Evolutionary conservation across 2,113 vertebrate genomes (phyloP), one percentile per base, ranked within the genome.

Genomic region (Scolopax mira): DNA sequence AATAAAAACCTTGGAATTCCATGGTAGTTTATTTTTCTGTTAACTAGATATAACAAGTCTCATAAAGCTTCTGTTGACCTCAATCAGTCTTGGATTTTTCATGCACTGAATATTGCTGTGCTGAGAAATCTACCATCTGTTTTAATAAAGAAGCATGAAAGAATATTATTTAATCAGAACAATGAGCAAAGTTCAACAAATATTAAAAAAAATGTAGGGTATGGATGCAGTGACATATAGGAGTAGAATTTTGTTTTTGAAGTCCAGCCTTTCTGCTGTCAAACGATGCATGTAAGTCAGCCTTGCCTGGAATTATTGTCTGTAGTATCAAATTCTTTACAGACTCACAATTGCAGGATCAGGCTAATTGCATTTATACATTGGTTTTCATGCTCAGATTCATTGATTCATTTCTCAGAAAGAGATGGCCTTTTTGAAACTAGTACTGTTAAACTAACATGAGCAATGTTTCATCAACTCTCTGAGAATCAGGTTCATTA

Each of bases 401-500:
- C 49, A 89, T 65, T 82, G 67, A 94, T 71, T 92, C 39, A 79
- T 39, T 86, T 97, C 90, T 93, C 48, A 27, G 61, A 95, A 93
- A 67, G 88, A 91, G 87, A 91, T 80, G 85, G 57, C 61, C 89
- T 96, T 72, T 82, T 92, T 97, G 88, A 96, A 96, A 95, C 71
- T 64, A 67, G 88, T 96, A 89, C 80, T 93, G 77, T 91, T 86
- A 94, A 81, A 77, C 83, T 96, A 96, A 96, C 89, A 62, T 0
- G 1, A 92, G 62, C 23, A 88, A 30, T 8, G 19, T 89, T 85
- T 69, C 48, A 72, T 42, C 67, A 85, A 0, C 37, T 60, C 30
- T 72, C 39, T 37, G 24, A 64, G 55, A 91, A 88, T 46, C 18
- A 10, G 18, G 7, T 58, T 42, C 27, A 13, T 73, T 86, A 78